Evolutionary conservation across 2,888 invertebrate genomes (phyloP), one percentile per base, ranked within the genome.

Genomic region (Andrena chrysosceles): DNA sequence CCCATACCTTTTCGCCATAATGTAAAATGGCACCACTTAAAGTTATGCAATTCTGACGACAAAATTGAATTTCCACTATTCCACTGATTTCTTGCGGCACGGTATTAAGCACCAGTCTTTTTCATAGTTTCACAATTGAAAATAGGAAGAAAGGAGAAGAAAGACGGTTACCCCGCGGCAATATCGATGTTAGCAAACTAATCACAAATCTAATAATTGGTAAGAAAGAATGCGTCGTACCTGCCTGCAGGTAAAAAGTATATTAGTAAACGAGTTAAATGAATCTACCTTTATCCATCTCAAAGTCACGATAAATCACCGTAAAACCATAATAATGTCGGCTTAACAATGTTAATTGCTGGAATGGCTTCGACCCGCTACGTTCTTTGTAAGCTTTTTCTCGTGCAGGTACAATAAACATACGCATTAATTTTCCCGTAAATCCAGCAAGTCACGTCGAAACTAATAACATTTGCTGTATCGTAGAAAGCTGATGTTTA

Each of bases 341-440:
- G 70, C 70, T 77, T 73, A 80, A 86, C 89, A 87, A 91, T 91
- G 89, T 91, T 91, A 89, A 92, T 92, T 91, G 87, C 89, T 82
- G 64, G 81, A 84, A 86, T 81, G 68, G 80, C 84, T 77, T 74
- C 86, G 74, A 87, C 70, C 59, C 64, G 48, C 59, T 48, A 13
- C 71, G 68, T 84, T 81, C 86, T 85, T 83, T 83, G 85, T 86
- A 85, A 82, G 60, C 86, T 81, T 79, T 64, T 81, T 77, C 69
- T 72, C 29, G 31, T 20, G 29, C 60, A 10, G 29, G 16, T 23
- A 69, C 74, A 71, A 88, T 90, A 77, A 87, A 85, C 83, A 75
- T 85, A 85, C 29, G 77, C 83, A 84, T 85, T 77, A 80, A 76
- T 75, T 68, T 84, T 54, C 54, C 74, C 79, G 74, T 64, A 76